Evolutionary conservation across 2,888 invertebrate genomes (phyloP).

Genomic region (Villa cingulata): DNA sequence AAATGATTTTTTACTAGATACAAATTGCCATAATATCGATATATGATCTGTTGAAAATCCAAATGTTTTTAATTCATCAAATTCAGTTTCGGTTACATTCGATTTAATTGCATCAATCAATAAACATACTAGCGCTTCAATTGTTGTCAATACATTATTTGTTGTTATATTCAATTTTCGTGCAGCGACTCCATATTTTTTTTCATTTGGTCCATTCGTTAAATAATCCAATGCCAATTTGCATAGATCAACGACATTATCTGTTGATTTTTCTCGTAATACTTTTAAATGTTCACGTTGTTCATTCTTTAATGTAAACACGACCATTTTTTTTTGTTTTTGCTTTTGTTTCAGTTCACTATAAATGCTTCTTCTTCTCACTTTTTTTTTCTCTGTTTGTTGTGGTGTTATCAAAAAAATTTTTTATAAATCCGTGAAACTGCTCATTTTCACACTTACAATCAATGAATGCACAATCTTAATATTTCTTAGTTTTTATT

Average conservation of each 20-base stretch:
- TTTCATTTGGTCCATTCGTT: constrained; percentile 44
- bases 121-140: constrained; percentile 60
- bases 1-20: constrained; percentile 28
- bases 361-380: too few relatives aligned
- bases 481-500: too few relatives aligned
- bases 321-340: constrained; percentile 14
- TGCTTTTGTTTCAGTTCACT: too few relatives aligned
- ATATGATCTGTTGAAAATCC: constrained; percentile 24
- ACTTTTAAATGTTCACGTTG: constrained; percentile 44
- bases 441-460: too few relatives aligned
- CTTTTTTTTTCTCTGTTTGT: too few relatives aligned
- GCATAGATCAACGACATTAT: constrained; percentile 49
- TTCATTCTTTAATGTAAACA: constrained; percentile 36
- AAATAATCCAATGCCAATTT: constrained; percentile 47
- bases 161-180: constrained; percentile 40
- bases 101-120: constrained; percentile 56
- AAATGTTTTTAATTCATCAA: constrained; percentile 20
- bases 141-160: constrained; percentile 40
- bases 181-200: constrained; percentile 41
- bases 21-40: constrained; percentile 29
- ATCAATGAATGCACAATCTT: too few relatives aligned
- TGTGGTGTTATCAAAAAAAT: too few relatives aligned
- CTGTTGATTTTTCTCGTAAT: constrained; percentile 38
- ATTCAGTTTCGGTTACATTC: constrained; percentile 38
- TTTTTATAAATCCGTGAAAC: too few relatives aligned